Evolutionary conservation across 1,140 invertebrate genomes (phyloP), one percentile per base, ranked within the genome.

Genomic region (Bombus affinis): DNA sequence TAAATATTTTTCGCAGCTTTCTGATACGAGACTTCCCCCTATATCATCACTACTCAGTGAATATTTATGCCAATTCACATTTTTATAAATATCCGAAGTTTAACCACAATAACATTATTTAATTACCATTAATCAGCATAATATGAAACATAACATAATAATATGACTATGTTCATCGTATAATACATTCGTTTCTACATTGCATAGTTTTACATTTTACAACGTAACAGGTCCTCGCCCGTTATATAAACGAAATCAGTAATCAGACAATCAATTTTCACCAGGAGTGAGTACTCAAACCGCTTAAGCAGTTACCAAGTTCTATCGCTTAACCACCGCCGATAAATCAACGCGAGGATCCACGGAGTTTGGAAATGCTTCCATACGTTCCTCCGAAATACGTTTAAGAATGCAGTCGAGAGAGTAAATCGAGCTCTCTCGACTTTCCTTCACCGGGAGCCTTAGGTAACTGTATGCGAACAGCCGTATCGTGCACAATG

Each of bases 401-500:
- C 59, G 72, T 4, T 66, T 35, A 66, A 66, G 81, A 75, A 83
- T 53, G 72, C 73, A 44, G 44, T 10, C 3, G 13, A 66, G 59
- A 72, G 81, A 72, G 81, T 32, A 53, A 66, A 66, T 65, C 47
- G 18, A 59, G n/a, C 32, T 42, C 72, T 68, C 44, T 53, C 62
- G 25, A 39, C 73, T 83, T 77, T 76, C 81, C 73, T 83, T 68
- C 44, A 35, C 35, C 4, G 81, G 25, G 22, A 15, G 25, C 28
- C 32, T 83, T 83, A 77, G 62, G 42, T 83, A 77, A 83, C 44
- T 47, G 59, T 28, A 22, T 59, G 28, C 72, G 74, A 9, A 71
- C 70, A 39, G 39, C 28, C 70, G 35, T 53, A 22, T 53, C 70
- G 65, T 65, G 28, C n/a, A 73, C 65, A 81, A 81, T 82, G 72